These are phyloP conservation scores for Pachydiplax longipennis DNA, from an alignment of 2,888 invertebrate species.

Conservation along the genomic window DNA sequence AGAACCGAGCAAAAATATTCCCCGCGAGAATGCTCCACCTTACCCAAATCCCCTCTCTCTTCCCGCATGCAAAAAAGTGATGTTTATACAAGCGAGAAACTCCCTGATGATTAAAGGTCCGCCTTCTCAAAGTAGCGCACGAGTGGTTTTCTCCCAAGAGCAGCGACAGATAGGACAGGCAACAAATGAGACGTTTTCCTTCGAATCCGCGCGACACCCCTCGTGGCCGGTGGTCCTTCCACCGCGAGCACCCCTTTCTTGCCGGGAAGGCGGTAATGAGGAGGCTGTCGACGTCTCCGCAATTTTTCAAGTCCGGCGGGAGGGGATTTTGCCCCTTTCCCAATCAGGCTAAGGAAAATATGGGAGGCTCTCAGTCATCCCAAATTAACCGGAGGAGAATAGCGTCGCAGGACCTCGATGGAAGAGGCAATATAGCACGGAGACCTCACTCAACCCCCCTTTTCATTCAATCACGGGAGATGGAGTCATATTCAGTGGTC, in stretches of 20 bases:
- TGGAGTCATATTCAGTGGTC: conserved; percentile 9
- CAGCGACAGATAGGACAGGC: not conserved
- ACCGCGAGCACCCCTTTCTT: not conserved
- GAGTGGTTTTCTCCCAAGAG: not conserved
- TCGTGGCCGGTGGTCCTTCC: not conserved
- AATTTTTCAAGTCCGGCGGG: not conserved
- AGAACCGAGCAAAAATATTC: not conserved
- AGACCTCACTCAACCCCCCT: not conserved
- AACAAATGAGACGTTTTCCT: conserved; percentile 43
- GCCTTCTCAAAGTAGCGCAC: not conserved
- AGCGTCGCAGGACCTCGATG: not conserved
- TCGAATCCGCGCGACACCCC: not conserved
- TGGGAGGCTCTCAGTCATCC: conserved; percentile 22
- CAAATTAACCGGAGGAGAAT: not conserved
- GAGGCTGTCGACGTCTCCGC: not conserved
- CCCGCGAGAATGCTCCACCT: not conserved
- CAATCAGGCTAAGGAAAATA: not conserved
- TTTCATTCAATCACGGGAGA: not conserved
- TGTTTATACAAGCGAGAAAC: conserved; percentile 18
- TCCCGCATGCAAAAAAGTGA: not conserved
- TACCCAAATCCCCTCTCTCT: not conserved
- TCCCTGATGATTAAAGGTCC: conserved; percentile 6
- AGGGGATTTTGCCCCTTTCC: not conserved
- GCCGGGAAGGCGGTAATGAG: not conserved
- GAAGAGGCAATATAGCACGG: not conserved